A percentile compares a stretch with the other conserved stretches of the same genome.
phyloP scores from a whole-genome alignment of 2,113 vertebrate genomes.

The Melanostigma gelatinosum region DNA sequence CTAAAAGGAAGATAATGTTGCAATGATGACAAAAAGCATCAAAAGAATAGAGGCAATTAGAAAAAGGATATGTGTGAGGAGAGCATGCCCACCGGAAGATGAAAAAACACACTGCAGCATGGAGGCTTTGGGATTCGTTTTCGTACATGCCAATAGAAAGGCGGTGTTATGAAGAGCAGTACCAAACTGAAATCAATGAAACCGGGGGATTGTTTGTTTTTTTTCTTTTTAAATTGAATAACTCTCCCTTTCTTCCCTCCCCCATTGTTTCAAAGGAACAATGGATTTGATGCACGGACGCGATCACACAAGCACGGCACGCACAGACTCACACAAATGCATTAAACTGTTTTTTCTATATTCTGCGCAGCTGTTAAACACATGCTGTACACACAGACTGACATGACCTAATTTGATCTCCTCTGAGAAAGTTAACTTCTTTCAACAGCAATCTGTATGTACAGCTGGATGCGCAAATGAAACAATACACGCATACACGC shows the following conservation, averaged over 20 bases:
- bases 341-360: neutral
- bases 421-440: neutral
- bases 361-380: neutral
- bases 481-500: too few relatives aligned
- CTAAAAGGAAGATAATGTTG: neutral
- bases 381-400: neutral
- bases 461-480: neutral
- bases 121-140: conserved; percentile 40
- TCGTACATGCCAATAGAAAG: conserved; percentile 27
- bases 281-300: neutral
- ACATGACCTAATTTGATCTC: neutral
- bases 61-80: conserved; percentile 4
- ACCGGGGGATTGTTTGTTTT: conserved; percentile 17
- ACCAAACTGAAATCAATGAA: conserved; percentile 46
- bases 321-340: neutral
- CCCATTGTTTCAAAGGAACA: conserved; percentile 9
- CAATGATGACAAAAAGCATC: conserved; percentile 1
- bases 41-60: conserved; percentile 13
- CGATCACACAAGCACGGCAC: neutral
- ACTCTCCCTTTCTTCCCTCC: neutral
- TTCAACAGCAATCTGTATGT: neutral
- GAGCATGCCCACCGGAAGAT: conserved; percentile 20
- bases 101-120: conserved; percentile 25
- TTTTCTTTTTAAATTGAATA: conserved; percentile 26
- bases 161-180: conserved; percentile 24